phyloP scores from a whole-genome alignment of 2,888 invertebrate species.

The Dendrolimus pini region DNA sequence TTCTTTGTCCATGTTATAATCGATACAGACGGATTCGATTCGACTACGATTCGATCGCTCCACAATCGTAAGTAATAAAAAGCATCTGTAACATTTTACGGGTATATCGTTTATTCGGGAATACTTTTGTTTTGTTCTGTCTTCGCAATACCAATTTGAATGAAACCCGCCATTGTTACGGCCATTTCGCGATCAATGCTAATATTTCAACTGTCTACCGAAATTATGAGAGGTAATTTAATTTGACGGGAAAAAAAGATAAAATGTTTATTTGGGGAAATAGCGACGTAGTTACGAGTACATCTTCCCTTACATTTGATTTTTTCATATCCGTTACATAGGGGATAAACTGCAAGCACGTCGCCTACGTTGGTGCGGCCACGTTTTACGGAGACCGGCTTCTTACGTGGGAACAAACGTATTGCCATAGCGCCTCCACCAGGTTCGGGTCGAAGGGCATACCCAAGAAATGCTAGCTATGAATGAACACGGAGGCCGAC shows the following conservation, averaged over 20 bases:
- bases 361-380: too few species aligned
- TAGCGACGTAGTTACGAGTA: too few species aligned
- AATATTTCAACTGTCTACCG: slow-evolving; percentile 1
- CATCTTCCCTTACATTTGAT: background rate
- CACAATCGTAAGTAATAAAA: slow-evolving; percentile 1
- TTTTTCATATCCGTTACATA: too few species aligned
- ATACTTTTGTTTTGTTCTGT: slow-evolving; percentile 28
- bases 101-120: slow-evolving; percentile 32
- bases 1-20: too few species aligned
- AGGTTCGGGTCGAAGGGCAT: too few species aligned
- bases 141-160: slow-evolving; percentile 29
- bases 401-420: too few species aligned
- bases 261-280: too few species aligned
- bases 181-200: slow-evolving; percentile 11
- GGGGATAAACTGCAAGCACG: too few species aligned
- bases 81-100: slow-evolving; percentile 21
- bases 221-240: background rate
- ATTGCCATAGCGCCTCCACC: too few species aligned
- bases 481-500: background rate
- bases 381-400: too few species aligned
- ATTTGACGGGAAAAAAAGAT: background rate
- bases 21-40: too few species aligned
- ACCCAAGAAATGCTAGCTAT: background rate
- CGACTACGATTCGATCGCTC: too few species aligned
- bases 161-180: slow-evolving; percentile 16